phyloP scores from a whole-genome alignment of 2,113 vertebrate species.

The Mesitornis unicolor region DNA sequence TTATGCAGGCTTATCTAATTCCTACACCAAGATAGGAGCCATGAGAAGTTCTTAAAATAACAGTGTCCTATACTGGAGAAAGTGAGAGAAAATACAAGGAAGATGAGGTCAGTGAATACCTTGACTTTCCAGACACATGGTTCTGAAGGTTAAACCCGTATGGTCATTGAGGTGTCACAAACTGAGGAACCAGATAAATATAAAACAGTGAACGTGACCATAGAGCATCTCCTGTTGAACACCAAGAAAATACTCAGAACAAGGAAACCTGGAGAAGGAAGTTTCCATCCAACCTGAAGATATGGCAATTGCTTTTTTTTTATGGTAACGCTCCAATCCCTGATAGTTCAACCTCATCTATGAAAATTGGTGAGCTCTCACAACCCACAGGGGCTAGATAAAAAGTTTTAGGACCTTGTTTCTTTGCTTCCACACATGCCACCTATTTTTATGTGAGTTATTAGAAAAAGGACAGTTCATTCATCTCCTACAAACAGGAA shows the following conservation, averaged over 20 bases:
- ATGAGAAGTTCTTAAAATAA: neutral
- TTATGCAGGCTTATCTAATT: neutral
- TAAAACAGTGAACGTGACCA: neutral
- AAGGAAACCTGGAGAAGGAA: neutral
- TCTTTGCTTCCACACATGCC: neutral
- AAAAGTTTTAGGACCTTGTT: neutral
- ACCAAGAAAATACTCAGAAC: neutral
- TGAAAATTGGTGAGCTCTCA: neutral
- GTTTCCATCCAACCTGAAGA: neutral
- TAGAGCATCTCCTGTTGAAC: neutral
- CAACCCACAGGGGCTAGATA: neutral
- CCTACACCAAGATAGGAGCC: neutral
- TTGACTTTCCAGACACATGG: neutral
- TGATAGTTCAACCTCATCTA: neutral
- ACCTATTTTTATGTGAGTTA: neutral
- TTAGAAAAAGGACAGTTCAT: neutral
- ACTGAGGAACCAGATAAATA: neutral
- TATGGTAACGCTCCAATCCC: fast-evolving
- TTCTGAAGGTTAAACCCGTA: neutral
- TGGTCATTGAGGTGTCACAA: neutral
- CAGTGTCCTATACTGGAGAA: fast-evolving
- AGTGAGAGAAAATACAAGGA: neutral
- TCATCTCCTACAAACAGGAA: neutral
- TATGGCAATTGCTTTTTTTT: neutral
- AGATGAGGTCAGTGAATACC: neutral